Percentiles rank a stretch among this genome's conserved stretches.
phyloP scores from a whole-genome alignment of 2,888 invertebrate species.

The Melikaiella ostensackeni region DNA sequence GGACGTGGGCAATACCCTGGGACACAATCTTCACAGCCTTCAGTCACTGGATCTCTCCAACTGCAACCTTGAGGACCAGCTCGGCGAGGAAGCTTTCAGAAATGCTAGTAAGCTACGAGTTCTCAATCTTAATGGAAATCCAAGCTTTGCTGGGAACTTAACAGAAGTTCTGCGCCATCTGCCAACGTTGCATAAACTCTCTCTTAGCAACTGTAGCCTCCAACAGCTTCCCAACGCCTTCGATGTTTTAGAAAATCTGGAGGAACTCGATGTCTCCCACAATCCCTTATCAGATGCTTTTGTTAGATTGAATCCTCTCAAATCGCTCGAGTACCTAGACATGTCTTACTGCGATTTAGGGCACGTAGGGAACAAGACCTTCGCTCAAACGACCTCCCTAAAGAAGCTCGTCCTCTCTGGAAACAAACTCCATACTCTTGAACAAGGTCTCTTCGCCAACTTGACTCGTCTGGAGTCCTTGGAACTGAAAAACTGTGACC shows the following conservation, averaged over 20 bases:
- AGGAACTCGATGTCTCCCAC: constrained; percentile 84
- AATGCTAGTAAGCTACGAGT: constrained; percentile 84
- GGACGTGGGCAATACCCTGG: constrained; percentile 82
- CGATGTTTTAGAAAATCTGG: constrained; percentile 82
- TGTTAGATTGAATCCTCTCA: constrained; percentile 82
- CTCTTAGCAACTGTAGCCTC: constrained; percentile 84
- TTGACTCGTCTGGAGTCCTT: constrained; percentile 83
- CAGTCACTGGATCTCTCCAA: constrained; percentile 84
- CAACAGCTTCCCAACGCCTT: constrained; percentile 83
- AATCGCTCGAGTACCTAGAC: constrained; percentile 83
- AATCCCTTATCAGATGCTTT: constrained; percentile 85
- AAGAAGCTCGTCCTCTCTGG: constrained; percentile 84
- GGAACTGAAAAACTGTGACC: constrained; percentile 84
- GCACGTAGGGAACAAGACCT: constrained; percentile 82
- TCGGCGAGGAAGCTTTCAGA: constrained; percentile 84
- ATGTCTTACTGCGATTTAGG: constrained; percentile 87
- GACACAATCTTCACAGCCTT: constrained; percentile 82
- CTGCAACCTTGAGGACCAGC: constrained; percentile 83
- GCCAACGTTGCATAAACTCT: constrained; percentile 82
- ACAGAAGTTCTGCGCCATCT: constrained; percentile 83
- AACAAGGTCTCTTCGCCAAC: constrained; percentile 84
- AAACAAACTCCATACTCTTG: constrained; percentile 83
- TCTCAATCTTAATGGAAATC: constrained; percentile 84
- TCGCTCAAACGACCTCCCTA: constrained; percentile 84
- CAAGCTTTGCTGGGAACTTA: constrained; percentile 83